These are phyloP conservation scores for Mythimna lalbum DNA, from an alignment of 2,888 invertebrate genomes.

Conservation along the genomic window DNA sequence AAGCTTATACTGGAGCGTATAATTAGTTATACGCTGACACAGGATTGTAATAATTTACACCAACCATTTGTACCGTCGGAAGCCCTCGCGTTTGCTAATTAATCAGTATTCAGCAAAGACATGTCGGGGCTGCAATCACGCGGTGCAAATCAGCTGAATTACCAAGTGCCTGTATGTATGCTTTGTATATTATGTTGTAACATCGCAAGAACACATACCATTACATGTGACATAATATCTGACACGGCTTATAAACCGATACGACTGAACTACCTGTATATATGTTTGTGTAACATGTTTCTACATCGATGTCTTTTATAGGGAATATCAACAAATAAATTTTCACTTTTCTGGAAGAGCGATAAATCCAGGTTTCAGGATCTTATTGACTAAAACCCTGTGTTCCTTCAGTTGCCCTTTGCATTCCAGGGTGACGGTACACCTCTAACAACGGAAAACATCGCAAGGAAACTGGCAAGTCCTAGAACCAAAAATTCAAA, in stretches of 20 bases:
- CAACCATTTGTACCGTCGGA: conserved; percentile 26
- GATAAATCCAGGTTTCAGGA: no score
- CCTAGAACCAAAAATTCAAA: no score
- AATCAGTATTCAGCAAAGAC: conserved; percentile 48
- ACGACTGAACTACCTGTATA: neutral
- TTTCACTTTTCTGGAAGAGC: no score
- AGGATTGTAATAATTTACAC: conserved; percentile 7
- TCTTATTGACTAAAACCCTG: no score
- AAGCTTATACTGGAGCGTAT: neutral
- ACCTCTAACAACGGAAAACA: no score
- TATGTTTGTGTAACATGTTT: no score
- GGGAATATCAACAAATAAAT: no score
- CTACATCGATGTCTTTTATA: no score
- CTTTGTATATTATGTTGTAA: conserved; percentile 15
- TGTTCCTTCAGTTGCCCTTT: no score
- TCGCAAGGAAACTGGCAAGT: no score
- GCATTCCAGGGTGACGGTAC: no score
- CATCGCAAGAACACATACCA: conserved; percentile 23
- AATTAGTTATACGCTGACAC: neutral
- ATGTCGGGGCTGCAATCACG: conserved; percentile 51
- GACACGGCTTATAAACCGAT: conserved; percentile 29
- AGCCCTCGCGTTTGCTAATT: conserved; percentile 29
- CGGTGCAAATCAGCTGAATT: conserved; percentile 33
- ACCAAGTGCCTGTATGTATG: neutral
- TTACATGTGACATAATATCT: conserved; percentile 31